A percentile compares a stretch with the other conserved stretches of the same genome.
Evolutionary conservation across 1,140 invertebrate genomes (phyloP).

Genomic region (Sweltsa coloradensis): DNA sequence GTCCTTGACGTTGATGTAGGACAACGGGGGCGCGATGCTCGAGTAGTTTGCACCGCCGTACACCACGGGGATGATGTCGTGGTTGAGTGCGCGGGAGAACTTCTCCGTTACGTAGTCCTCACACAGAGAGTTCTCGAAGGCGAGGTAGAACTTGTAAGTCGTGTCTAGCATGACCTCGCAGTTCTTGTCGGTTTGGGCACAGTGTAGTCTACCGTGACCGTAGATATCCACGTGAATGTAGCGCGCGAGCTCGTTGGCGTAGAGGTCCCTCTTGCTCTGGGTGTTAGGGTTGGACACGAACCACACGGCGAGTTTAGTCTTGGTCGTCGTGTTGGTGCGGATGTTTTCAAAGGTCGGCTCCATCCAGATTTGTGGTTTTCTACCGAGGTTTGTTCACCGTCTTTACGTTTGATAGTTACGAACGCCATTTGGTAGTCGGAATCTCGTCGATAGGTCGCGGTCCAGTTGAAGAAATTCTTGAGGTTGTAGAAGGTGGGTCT

Average conservation of each 20-base stretch:
- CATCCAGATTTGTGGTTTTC: too few species aligned
- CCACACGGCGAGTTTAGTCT: too few species aligned
- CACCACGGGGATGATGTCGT: slow-evolving; percentile 25
- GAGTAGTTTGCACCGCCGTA: slow-evolving; percentile 13
- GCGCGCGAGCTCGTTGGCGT: slow-evolving; percentile 31
- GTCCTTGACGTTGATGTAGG: slow-evolving; percentile 28
- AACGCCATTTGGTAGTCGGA: too few species aligned
- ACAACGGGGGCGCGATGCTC: slow-evolving; percentile 20
- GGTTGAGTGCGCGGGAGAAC: too few species aligned
- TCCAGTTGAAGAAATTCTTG: too few species aligned
- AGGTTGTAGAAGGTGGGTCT: too few species aligned
- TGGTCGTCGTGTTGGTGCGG: too few species aligned
- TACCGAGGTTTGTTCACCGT: too few species aligned
- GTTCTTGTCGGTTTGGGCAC: slow-evolving; percentile 27
- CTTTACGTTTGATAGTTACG: too few species aligned
- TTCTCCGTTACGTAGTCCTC: slow-evolving; percentile 34
- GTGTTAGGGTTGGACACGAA: slow-evolving; percentile 39
- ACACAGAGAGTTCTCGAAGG: slow-evolving; percentile 31
- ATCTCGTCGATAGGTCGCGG: too few species aligned
- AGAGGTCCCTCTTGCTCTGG: slow-evolving; percentile 27
- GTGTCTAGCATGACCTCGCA: slow-evolving; percentile 17
- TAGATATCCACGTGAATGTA: slow-evolving; percentile 40
- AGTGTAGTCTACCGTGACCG: slow-evolving; percentile 31
- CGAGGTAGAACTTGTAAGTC: slow-evolving; percentile 28
- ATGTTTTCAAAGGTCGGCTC: too few species aligned